Conservation (phyloP, 2,888 invertebrate genomes). For the Atethmia centrago region DNA sequence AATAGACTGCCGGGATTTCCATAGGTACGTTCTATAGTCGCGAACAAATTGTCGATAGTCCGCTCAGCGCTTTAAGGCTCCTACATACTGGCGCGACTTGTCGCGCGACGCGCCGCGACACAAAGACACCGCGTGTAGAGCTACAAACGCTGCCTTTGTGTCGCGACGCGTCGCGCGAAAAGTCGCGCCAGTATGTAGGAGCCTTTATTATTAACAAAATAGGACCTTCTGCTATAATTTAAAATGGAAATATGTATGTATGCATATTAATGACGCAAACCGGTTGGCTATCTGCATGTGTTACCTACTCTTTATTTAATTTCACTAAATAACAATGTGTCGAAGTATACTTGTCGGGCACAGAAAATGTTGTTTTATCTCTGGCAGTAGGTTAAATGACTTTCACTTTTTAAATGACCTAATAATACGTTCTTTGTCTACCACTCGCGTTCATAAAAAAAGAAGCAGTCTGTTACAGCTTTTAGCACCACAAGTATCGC, state of each 20-base stretch:
- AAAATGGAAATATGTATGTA: slow-evolving; percentile 5
- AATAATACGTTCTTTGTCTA: background rate
- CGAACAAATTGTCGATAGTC: too few species aligned
- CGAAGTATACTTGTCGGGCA: background rate
- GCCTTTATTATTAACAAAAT: slow-evolving; percentile 11
- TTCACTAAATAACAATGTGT: slow-evolving; percentile 1
- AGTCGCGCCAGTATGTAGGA: too few species aligned
- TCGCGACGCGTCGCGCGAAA: too few species aligned
- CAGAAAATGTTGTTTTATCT: slow-evolving; percentile 26
- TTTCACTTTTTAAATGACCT: slow-evolving; percentile 23
- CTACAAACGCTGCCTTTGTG: too few species aligned
- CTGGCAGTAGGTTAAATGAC: background rate
- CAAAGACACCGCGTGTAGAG: too few species aligned
- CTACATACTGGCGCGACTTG: too few species aligned
- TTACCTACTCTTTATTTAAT: slow-evolving; percentile 11
- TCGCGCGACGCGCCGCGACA: too few species aligned
- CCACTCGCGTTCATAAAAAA: background rate
- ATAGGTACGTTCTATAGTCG: background rate
- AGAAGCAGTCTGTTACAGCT: background rate
- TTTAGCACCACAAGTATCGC: background rate
- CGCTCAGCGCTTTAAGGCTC: too few species aligned
- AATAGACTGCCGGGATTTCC: background rate
- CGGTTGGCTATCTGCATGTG: slow-evolving; percentile 33
- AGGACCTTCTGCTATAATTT: slow-evolving; percentile 6
- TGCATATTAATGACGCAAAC: slow-evolving; percentile 32